These are phyloP conservation scores for Parus major DNA, from an alignment of 2,113 vertebrate species.

Conservation along the genomic window DNA sequence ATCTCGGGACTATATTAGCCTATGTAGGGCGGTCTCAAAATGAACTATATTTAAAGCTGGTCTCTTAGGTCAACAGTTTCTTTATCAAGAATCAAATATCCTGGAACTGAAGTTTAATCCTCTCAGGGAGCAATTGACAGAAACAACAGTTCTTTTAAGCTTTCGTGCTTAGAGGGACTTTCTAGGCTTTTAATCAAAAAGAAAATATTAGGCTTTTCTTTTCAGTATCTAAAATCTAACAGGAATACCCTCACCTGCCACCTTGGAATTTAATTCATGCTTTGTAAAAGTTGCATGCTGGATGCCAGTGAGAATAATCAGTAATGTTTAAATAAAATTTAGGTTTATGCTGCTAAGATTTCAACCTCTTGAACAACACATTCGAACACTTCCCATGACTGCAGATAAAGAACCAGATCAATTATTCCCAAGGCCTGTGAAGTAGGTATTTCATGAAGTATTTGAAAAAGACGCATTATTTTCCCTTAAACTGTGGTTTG, in stretches of 20 bases:
- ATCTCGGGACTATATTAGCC: conserved; percentile 17
- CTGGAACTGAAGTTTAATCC: conserved; percentile 74
- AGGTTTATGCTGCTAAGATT: background rate
- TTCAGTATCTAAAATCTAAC: background rate
- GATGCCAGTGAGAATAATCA: background rate
- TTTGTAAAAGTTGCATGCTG: background rate
- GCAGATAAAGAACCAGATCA: background rate
- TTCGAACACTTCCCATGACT: background rate
- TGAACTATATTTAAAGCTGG: conserved; percentile 67
- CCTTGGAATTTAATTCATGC: background rate
- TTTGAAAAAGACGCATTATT: background rate
- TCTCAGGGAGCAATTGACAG: conserved; percentile 72
- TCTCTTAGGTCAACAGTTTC: conserved; percentile 74
- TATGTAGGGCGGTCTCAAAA: conserved; percentile 56
- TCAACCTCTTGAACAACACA: background rate
- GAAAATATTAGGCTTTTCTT: conserved; percentile 42
- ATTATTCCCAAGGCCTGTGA: background rate
- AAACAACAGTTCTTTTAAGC: conserved; percentile 61
- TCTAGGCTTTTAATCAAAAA: conserved; percentile 62
- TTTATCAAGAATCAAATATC: conserved; percentile 72
- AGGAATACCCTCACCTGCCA: background rate
- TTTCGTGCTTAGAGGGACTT: conserved; percentile 64
- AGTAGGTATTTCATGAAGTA: background rate
- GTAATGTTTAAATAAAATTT: background rate
- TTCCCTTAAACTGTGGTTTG: conserved; percentile 28